Evolutionary conservation across 2,888 invertebrate species (phyloP), one percentile per base, ranked within the genome.

Genomic region (Pyrochroa serraticornis): DNA sequence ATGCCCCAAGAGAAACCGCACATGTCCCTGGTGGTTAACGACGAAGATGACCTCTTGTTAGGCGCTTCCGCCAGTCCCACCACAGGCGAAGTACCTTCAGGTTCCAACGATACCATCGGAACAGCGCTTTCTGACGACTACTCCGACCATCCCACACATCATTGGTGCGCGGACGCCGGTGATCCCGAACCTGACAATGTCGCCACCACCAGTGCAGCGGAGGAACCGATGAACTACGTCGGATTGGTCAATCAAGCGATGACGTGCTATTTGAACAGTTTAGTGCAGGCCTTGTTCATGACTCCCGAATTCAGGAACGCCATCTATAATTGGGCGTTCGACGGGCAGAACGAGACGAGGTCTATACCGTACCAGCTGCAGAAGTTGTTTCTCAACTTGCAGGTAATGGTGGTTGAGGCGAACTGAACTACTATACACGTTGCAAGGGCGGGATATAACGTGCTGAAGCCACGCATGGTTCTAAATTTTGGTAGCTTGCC

Each of bases 231-330:
- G 33, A 76, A 73, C 57, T 91, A 89, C 77, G 91, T 92, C 7
- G 93, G 93, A 33, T 81, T 93, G 45, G 92, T 93, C 6, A 93
- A 93, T 77, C 92, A 93, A 77, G 93, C 93, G 0, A 95, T 94
- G 93, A 95, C 94, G 0, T 95, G 95, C 75, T 95, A 95, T 76
- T 82, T 95, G 55, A 95, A 95, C 80, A 93, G 93, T 78, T 81
- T 95, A 41, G 81, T 95, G 14, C 95, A 95, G 80, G 91, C 93
- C 0, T 81, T 95, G 3, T 95, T 85, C 74, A 95, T 95, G 93
- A 95, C 94, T 1, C 95, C 95, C 0, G 94, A 95, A 79, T 95
- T 95, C 76, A 83, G 94, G 35, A 95, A 95, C 80, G 91, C 92
- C 2, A 79, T 95, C 33, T 94, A 94, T 76, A 88, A 88, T 70